phyloP scores from a whole-genome alignment of 2,888 invertebrate genomes.

The Dynastes grantii region DNA sequence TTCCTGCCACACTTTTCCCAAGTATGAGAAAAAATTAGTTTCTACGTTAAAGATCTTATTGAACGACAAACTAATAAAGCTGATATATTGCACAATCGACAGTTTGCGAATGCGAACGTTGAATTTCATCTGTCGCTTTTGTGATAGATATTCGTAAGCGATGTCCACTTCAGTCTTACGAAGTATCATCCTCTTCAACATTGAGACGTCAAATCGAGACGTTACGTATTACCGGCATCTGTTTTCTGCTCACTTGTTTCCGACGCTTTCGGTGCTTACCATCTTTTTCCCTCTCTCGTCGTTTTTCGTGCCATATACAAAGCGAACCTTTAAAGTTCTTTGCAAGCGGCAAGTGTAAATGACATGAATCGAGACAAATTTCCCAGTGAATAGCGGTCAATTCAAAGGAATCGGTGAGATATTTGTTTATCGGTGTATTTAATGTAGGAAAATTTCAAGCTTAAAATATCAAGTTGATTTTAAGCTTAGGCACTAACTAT shows the following conservation, averaged over 20 bases:
- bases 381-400: constrained; percentile 42
- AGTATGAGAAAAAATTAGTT: background rate
- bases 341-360: constrained; percentile 34
- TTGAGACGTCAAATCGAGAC: constrained; percentile 38
- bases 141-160: constrained; percentile 42
- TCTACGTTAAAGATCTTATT: background rate
- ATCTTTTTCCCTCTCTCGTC: constrained; percentile 6
- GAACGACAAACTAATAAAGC: constrained; percentile 15
- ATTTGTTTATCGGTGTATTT: constrained; percentile 15
- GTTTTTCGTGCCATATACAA: constrained; percentile 31
- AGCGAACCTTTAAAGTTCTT: constrained; percentile 40
- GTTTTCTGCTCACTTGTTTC: constrained; percentile 45
- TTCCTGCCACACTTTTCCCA: too few relatives aligned
- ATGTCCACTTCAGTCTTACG: constrained; percentile 40
- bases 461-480: constrained; percentile 8
- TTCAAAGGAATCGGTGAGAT: constrained; percentile 31
- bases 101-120: constrained; percentile 28
- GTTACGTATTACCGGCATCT: constrained; percentile 34
- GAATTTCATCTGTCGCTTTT: constrained; percentile 14
- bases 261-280: constrained; percentile 23
- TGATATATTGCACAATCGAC: constrained; percentile 19
- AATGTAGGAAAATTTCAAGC: background rate
- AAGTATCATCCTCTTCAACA: constrained; percentile 38
- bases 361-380: constrained; percentile 42
- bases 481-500: background rate